phyloP scores from a whole-genome alignment of 2,888 invertebrate species.

The Caenorhabditis sp. region DNA sequence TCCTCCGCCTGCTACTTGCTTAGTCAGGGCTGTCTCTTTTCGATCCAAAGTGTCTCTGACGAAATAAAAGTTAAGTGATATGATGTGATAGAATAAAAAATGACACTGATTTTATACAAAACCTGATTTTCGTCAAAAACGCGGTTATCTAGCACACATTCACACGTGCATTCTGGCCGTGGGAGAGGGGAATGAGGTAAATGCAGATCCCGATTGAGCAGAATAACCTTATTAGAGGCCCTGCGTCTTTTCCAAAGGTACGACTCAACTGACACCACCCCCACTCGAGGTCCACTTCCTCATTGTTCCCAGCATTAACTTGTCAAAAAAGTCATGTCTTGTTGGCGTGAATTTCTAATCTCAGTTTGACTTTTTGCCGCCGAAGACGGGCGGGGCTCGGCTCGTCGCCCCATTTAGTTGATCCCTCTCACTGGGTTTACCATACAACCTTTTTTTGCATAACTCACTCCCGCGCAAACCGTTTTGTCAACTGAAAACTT shows the following conservation, averaged over 20 bases:
- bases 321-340: constrained; percentile 59
- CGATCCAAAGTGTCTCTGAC: neutral
- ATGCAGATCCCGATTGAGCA: constrained; percentile 3
- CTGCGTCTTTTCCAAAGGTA: neutral
- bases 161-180: constrained; percentile 48
- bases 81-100: no score
- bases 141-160: constrained; percentile 42
- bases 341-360: constrained; percentile 61
- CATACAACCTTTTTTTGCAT: constrained; percentile 55
- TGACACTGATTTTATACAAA: neutral
- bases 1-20: neutral
- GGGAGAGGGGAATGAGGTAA: constrained; percentile 19
- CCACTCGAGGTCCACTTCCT: constrained; percentile 39
- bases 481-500: constrained; percentile 13
- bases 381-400: constrained; percentile 31
- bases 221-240: constrained; percentile 1
- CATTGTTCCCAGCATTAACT: constrained; percentile 56
- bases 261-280: constrained; percentile 47
- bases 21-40: neutral
- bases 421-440: constrained; percentile 53
- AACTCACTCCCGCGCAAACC: constrained; percentile 17
- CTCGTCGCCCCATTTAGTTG: constrained; percentile 56
- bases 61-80: neutral
- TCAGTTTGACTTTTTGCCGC: constrained; percentile 48
- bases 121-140: constrained; percentile 5